These are phyloP conservation scores for Excalfactoria chinensis DNA, from an alignment of 2,113 vertebrate species.

Conservation along the genomic window DNA sequence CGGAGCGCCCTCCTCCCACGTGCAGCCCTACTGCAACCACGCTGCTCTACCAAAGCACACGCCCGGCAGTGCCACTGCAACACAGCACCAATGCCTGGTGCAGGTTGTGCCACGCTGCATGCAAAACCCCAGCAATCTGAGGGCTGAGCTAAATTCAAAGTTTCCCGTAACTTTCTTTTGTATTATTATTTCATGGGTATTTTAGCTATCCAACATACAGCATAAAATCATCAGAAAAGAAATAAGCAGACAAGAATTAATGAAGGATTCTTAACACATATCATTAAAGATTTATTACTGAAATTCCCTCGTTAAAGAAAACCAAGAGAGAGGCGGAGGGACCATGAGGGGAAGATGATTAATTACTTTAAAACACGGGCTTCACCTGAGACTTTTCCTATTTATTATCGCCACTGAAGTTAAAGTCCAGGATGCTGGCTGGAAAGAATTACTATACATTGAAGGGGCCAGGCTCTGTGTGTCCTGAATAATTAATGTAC, in stretches of 20 bases:
- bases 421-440: conserved; percentile 86
- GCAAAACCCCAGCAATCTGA: conserved; percentile 71
- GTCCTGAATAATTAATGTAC: conserved; percentile 89
- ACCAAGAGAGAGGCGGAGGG: conserved; percentile 74
- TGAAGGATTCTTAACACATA: conserved; percentile 94
- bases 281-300: conserved; percentile 98
- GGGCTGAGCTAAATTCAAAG: neutral
- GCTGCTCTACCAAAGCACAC: neutral
- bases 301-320: conserved; percentile 90
- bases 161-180: neutral
- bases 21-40: neutral
- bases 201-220: conserved; percentile 52
- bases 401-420: conserved; percentile 96
- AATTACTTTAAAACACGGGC: conserved; percentile 97
- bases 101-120: conserved; percentile 15
- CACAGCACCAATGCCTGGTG: conserved; percentile 63
- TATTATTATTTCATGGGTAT: neutral
- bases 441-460: conserved; percentile 88
- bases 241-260: conserved; percentile 91
- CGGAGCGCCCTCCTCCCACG: neutral
- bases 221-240: conserved; percentile 70
- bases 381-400: conserved; percentile 96
- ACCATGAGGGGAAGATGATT: conserved; percentile 87
- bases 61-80: neutral
- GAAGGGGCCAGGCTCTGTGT: conserved; percentile 90